Percentiles rank a stretch among this genome's conserved stretches.
These are phyloP conservation scores for Polypedilum pembai DNA, from an alignment of 1,140 invertebrate species.

Conservation along the genomic window DNA sequence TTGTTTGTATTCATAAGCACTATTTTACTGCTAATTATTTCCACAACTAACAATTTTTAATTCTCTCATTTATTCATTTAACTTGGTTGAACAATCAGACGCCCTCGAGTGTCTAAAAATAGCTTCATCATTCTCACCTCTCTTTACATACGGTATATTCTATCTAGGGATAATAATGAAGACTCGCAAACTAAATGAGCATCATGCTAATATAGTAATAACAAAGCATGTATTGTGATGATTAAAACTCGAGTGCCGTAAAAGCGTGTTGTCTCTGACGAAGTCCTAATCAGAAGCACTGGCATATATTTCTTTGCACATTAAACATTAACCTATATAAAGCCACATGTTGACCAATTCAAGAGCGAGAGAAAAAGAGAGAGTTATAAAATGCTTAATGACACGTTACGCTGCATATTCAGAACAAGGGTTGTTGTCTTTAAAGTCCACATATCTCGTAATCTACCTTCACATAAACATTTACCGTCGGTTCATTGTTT, in stretches of 20 bases:
- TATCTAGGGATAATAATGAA: not conserved
- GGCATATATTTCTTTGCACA: not conserved
- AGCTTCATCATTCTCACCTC: not conserved
- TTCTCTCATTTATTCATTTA: no score
- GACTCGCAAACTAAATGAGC: not conserved
- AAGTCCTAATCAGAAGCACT: not conserved
- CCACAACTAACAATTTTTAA: no score
- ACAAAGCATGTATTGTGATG: not conserved
- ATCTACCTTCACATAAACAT: no score
- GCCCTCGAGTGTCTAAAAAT: not conserved
- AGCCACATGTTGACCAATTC: not conserved
- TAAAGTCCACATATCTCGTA: not conserved
- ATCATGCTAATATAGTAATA: not conserved
- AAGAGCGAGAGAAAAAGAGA: not conserved
- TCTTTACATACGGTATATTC: not conserved
- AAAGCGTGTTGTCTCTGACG: not conserved
- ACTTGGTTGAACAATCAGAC: not conserved
- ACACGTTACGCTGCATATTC: not conserved
- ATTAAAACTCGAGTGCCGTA: not conserved
- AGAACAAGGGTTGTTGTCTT: not conserved
- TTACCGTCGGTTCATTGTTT: no score
- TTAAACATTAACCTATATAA: constrained; percentile 21
- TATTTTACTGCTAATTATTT: no score
- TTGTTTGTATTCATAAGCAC: no score
- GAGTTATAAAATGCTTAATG: constrained; percentile 1